These are phyloP conservation scores for Scortum barcoo DNA, from an alignment of 2,113 vertebrate genomes.

Conservation along the genomic window DNA sequence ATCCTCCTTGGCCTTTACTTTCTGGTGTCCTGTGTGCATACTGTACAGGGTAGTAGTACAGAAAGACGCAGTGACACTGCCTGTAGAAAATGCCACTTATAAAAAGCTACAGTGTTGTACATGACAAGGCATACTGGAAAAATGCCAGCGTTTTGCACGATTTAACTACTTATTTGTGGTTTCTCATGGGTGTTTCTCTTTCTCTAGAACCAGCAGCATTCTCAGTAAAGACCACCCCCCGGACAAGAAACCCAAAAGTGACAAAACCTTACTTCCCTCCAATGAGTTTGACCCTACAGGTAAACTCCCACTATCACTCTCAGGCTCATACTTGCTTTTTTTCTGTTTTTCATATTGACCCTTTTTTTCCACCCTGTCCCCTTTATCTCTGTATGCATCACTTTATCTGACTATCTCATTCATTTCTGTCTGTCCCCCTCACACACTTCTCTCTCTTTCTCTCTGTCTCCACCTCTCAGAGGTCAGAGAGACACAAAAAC, in stretches of 20 bases:
- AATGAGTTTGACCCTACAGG: constrained; percentile 88
- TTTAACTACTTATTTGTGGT: background rate
- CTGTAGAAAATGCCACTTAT: background rate
- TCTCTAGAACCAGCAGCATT: constrained; percentile 93
- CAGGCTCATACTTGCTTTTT: background rate
- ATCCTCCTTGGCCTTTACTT: constrained; percentile 12
- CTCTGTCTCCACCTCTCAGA: constrained; percentile 9
- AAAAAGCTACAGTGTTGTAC: constrained; percentile 21
- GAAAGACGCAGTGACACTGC: background rate
- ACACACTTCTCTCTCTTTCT: background rate
- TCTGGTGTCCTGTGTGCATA: constrained; percentile 21
- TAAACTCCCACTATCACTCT: constrained; percentile 56
- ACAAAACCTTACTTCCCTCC: constrained; percentile 79
- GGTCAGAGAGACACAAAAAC: constrained; percentile 36
- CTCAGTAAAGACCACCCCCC: constrained; percentile 95
- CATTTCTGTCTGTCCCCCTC: background rate
- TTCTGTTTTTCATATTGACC: background rate
- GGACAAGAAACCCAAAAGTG: constrained; percentile 96
- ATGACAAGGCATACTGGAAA: background rate
- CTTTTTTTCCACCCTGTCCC: background rate
- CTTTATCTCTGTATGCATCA: constrained; percentile 18
- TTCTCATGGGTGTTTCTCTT: constrained; percentile 62
- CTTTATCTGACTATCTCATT: constrained; percentile 9
- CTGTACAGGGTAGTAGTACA: background rate
- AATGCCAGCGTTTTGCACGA: background rate